These are phyloP conservation scores for Scaptomyza hsui DNA, from an alignment of 1,140 invertebrate species.

Conservation along the genomic window DNA sequence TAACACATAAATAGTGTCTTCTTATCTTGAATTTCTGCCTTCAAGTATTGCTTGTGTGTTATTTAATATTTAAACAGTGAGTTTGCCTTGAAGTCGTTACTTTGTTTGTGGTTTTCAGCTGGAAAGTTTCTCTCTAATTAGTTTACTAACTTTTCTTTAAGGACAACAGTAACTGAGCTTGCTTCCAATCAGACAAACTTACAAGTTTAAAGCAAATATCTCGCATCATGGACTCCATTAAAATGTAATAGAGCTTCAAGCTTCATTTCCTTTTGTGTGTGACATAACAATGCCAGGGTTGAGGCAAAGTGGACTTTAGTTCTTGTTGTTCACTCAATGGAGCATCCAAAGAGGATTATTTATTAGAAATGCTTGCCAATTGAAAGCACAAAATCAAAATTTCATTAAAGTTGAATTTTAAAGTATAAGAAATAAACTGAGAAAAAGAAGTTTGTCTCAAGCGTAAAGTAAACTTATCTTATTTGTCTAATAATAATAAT, in stretches of 20 bases:
- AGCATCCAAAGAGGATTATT: constrained; percentile 28
- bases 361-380: constrained; percentile 14
- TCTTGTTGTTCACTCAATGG: constrained; percentile 10
- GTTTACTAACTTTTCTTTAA: constrained; percentile 20
- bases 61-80: constrained; percentile 10
- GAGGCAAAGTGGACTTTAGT: neutral
- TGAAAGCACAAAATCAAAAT: neutral
- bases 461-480: no score
- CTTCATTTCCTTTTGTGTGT: constrained; percentile 12
- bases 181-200: neutral
- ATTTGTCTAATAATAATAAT: no score
- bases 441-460: no score
- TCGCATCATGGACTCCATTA: constrained; percentile 1
- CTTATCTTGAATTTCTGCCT: constrained; percentile 23
- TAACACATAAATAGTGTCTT: constrained; percentile 7
- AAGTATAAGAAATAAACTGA: no score
- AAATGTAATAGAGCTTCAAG: constrained; percentile 1
- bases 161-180: neutral
- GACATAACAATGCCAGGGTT: neutral
- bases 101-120: no score
- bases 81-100: constrained; percentile 22
- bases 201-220: neutral
- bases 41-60: neutral
- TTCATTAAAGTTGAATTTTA: no score
- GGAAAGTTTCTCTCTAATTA: no score